A percentile compares a stretch with the other conserved stretches of the same genome.
phyloP scores from a whole-genome alignment of 1,140 invertebrate genomes.

The Conopomorpha cramerella region DNA sequence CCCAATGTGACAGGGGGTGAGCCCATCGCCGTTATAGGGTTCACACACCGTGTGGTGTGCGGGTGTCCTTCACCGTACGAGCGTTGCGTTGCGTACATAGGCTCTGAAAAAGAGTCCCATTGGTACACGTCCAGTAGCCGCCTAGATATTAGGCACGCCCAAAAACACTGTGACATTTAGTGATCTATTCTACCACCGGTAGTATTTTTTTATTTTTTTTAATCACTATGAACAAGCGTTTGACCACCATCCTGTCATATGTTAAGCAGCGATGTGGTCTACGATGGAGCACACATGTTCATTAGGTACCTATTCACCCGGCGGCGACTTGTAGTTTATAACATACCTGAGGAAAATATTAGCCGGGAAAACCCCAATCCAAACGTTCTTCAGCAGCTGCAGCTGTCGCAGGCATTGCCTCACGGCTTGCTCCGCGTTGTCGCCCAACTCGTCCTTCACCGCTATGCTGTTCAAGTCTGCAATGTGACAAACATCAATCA shows the following conservation, averaged over 20 bases:
- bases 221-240: not conserved
- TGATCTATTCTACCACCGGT: no score
- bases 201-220: not conserved
- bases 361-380: constrained; percentile 75
- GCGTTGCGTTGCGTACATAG: no score
- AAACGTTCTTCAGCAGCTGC: constrained; percentile 83
- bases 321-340: not conserved
- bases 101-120: no score
- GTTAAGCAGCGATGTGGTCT: no score
- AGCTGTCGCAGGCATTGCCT: constrained; percentile 84
- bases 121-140: no score
- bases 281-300: not conserved
- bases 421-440: constrained; percentile 72
- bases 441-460: constrained; percentile 61
- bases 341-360: constrained; percentile 65
- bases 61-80: no score
- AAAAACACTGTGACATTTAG: no score
- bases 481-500: no score
- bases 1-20: no score
- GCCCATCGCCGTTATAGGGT: no score
- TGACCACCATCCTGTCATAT: not conserved
- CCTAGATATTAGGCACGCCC: no score
- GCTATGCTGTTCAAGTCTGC: constrained; percentile 65
- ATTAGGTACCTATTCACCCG: not conserved
- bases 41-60: no score